Conservation (phyloP, 2,113 vertebrate genomes). For the Physeter macrocephalus region DNA sequence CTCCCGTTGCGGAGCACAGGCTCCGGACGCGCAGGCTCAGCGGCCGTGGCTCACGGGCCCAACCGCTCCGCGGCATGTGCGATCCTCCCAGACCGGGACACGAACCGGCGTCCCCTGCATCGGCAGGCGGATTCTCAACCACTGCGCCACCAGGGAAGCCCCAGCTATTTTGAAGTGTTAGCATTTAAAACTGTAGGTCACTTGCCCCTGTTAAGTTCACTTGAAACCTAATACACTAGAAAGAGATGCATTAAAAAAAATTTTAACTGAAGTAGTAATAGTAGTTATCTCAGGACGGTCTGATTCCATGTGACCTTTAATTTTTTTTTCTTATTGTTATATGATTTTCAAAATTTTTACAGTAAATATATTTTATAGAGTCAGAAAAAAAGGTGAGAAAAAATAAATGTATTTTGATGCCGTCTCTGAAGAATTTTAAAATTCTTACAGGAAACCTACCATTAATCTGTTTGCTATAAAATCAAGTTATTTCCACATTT, state of each 20-base stretch:
- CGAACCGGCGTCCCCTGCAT: too few relatives aligned
- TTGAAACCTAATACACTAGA: not conserved
- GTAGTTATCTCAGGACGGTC: not conserved
- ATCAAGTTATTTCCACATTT: conserved; percentile 25
- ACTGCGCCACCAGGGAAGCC: too few relatives aligned
- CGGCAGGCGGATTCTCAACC: too few relatives aligned
- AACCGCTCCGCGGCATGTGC: too few relatives aligned
- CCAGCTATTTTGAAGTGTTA: not conserved
- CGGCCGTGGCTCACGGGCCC: too few relatives aligned
- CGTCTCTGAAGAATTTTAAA: not conserved
- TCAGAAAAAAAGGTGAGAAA: not conserved
- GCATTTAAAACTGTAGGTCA: not conserved
- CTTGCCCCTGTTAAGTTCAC: not conserved
- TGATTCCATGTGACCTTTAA: not conserved
- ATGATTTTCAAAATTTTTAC: not conserved
- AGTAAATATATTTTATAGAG: not conserved
- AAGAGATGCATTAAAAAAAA: not conserved
- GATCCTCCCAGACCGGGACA: too few relatives aligned
- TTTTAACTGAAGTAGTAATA: not conserved
- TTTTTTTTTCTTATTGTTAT: not conserved
- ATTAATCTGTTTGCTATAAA: not conserved
- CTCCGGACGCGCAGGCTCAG: too few relatives aligned
- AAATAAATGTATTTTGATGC: not conserved
- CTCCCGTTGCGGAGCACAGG: too few relatives aligned
- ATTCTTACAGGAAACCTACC: not conserved